phyloP scores from a whole-genome alignment of 2,113 vertebrate genomes.

The rat (Rattus norvegicus) region GRCr8 NC_086032.1:63071001-63071500 shows the following conservation, averaged over 20 bases:
- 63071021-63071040: constrained; percentile 16
- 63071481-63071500: background rate
- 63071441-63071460: background rate
- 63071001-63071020: background rate
- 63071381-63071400: background rate
- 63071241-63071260: background rate
- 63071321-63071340: background rate
- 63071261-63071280: constrained; percentile 6
- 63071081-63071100: background rate
- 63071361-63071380: background rate
- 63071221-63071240: constrained; percentile 1
- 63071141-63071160: background rate
- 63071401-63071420: background rate
- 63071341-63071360: background rate
- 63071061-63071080: constrained; percentile 45
- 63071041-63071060: constrained; percentile 28
- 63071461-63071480: background rate
- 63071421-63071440: background rate
- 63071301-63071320: background rate
- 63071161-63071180: background rate
- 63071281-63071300: background rate
- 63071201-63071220: background rate
- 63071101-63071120: background rate
- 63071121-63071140: background rate
- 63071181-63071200: fast-evolving